These are phyloP conservation scores for Sycophila texana DNA, from an alignment of 2,888 invertebrate species.

Conservation along the genomic window DNA sequence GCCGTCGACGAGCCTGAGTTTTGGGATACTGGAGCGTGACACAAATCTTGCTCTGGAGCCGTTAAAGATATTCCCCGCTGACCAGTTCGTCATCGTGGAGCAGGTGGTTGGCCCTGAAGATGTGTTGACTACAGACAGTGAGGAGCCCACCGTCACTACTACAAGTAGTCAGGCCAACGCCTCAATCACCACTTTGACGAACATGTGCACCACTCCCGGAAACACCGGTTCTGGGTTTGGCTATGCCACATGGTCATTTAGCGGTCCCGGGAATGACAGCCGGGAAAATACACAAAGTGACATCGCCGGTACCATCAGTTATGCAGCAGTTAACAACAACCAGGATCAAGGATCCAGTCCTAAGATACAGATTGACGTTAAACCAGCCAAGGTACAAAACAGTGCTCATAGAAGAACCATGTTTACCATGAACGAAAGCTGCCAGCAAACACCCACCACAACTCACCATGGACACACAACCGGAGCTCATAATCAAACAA, in stretches of 20 bases:
- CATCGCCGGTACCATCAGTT: constrained; percentile 71
- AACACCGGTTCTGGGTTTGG: constrained; percentile 74
- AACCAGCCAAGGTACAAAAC: constrained; percentile 71
- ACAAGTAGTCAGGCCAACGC: constrained; percentile 65
- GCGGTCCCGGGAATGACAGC: constrained; percentile 71
- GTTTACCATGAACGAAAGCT: constrained; percentile 73
- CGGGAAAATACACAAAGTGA: constrained; percentile 71
- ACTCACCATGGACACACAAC: constrained; percentile 67
- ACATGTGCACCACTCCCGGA: constrained; percentile 74
- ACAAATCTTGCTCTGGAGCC: constrained; percentile 70
- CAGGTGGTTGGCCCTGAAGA: constrained; percentile 71
- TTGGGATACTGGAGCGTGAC: constrained; percentile 74
- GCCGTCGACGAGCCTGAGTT: constrained; percentile 59
- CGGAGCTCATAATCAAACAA: constrained; percentile 76
- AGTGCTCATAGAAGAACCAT: constrained; percentile 71
- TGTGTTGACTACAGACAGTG: constrained; percentile 68
- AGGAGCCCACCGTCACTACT: constrained; percentile 64
- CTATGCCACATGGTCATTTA: constrained; percentile 73
- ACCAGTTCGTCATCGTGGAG: constrained; percentile 74
- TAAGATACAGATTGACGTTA: constrained; percentile 73
- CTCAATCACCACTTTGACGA: constrained; percentile 70
- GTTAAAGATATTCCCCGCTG: constrained; percentile 74
- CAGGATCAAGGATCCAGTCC: constrained; percentile 73
- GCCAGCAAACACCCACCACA: constrained; percentile 69
- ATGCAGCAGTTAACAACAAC: constrained; percentile 74